Evolutionary conservation across 2,888 invertebrate genomes (phyloP).

Genomic region (Phania funesta): DNA sequence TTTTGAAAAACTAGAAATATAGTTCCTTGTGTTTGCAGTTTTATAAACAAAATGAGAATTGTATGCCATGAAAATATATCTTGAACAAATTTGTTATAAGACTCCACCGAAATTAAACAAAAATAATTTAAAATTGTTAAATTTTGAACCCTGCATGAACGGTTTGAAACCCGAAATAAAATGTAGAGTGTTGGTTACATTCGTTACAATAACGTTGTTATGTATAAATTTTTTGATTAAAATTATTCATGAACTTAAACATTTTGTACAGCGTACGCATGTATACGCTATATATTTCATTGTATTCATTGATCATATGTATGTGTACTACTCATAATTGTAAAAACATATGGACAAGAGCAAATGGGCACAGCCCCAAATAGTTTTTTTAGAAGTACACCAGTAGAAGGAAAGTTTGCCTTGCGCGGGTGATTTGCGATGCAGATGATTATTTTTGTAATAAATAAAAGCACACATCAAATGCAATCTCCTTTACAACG

Average conservation of each 20-base stretch:
- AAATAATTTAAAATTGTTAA: neutral
- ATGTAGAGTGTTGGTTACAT: no score
- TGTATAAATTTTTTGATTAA: neutral
- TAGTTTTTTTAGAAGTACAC: neutral
- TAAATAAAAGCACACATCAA: conserved; percentile 30
- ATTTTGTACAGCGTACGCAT: neutral
- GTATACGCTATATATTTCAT: neutral
- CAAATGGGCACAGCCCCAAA: conserved; percentile 51
- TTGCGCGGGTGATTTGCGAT: conserved; percentile 52
- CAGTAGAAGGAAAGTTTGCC: neutral
- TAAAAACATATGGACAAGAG: conserved; percentile 21
- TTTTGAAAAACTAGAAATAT: no score
- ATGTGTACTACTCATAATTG: conserved; percentile 53
- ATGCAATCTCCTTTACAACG: conserved; percentile 24
- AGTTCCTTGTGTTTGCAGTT: no score
- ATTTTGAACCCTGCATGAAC: no score
- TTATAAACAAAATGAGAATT: no score
- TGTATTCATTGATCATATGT: conserved; percentile 46
- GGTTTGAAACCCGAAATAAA: no score
- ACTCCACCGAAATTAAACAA: neutral
- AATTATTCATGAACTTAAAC: neutral
- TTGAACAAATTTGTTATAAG: no score
- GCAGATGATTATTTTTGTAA: conserved; percentile 30
- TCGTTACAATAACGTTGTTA: no score
- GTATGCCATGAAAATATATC: no score